Evolutionary conservation across 2,797 vertebrate species (phyloP).

Genomic region (Holocentrus rufus): DNA sequence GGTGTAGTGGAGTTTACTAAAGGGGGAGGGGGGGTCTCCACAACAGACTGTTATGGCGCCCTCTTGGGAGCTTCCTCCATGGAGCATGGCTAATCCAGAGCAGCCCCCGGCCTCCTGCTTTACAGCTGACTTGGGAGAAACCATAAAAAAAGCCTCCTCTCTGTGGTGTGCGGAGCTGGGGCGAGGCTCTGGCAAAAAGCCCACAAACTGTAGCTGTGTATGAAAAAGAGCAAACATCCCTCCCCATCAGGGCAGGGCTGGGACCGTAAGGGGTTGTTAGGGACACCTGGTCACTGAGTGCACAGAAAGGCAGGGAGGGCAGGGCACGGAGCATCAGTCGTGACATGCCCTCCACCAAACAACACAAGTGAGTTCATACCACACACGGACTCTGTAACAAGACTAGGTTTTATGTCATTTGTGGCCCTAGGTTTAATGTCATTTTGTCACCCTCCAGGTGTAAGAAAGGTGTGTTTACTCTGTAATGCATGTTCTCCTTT

Average conservation of each 20-base stretch:
- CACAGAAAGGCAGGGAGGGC: slow-evolving; percentile 23
- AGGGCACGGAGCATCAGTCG: slow-evolving; percentile 3
- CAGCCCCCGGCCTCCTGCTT: slow-evolving; percentile 73
- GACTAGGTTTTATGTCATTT: slow-evolving; percentile 5
- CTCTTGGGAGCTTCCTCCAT: slow-evolving; percentile 70
- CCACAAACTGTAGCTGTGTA: slow-evolving; percentile 54
- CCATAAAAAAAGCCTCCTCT: slow-evolving; percentile 62
- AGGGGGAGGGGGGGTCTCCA: slow-evolving; percentile 49
- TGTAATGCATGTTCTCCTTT: slow-evolving; percentile 3
- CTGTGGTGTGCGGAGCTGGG: slow-evolving; percentile 54
- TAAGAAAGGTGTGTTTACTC: background rate
- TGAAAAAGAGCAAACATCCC: slow-evolving; percentile 60
- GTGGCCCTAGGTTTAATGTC: too few relatives aligned
- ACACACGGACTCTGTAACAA: background rate
- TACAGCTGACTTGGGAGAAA: slow-evolving; percentile 75
- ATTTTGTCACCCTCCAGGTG: slow-evolving; percentile 2
- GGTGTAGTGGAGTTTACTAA: slow-evolving; percentile 30
- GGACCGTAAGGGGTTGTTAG: slow-evolving; percentile 29
- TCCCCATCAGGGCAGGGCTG: slow-evolving; percentile 40
- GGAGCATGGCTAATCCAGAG: slow-evolving; percentile 77
- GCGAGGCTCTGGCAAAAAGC: slow-evolving; percentile 60
- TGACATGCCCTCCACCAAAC: background rate
- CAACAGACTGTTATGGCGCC: slow-evolving; percentile 52
- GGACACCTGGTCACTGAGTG: slow-evolving; percentile 63
- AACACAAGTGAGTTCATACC: background rate